These are phyloP conservation scores for Helicorthomorpha holstii DNA, from an alignment of 1,140 invertebrate genomes.

Conservation along the genomic window DNA sequence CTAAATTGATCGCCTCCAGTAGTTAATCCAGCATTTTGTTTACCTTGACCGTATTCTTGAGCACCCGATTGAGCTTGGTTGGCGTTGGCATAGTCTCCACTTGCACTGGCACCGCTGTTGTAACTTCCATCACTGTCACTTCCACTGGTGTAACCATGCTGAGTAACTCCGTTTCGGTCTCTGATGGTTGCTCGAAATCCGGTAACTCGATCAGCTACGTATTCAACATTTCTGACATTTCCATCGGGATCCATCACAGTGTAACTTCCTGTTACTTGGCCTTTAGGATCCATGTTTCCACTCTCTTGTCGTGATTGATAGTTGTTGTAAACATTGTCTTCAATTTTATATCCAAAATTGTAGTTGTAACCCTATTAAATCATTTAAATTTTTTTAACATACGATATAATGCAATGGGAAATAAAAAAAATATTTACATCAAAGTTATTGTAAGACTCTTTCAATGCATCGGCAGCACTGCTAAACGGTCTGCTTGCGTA, in stretches of 20 bases:
- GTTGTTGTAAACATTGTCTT: constrained; percentile 1
- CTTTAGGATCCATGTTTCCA: neutral
- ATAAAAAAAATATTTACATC: neutral
- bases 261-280: constrained; percentile 3
- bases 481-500: no score
- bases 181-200: constrained; percentile 5
- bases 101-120: neutral
- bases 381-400: neutral
- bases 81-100: neutral
- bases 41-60: no score
- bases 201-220: neutral
- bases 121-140: neutral
- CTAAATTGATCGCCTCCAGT: no score
- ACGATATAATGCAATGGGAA: neutral
- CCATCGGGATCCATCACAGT: constrained; percentile 3
- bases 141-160: neutral
- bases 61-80: no score
- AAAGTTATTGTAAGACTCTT: neutral
- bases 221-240: neutral
- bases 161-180: neutral
- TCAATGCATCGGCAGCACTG: constrained; percentile 2
- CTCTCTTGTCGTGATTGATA: constrained; percentile 1
- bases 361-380: constrained; percentile 2
- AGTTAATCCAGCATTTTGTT: no score
- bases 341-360: constrained; percentile 5